A percentile compares a stretch with the other conserved stretches of the same genome.
phyloP scores from a whole-genome alignment of 2,113 vertebrate genomes.

The Cebidichthys violaceus region DNA sequence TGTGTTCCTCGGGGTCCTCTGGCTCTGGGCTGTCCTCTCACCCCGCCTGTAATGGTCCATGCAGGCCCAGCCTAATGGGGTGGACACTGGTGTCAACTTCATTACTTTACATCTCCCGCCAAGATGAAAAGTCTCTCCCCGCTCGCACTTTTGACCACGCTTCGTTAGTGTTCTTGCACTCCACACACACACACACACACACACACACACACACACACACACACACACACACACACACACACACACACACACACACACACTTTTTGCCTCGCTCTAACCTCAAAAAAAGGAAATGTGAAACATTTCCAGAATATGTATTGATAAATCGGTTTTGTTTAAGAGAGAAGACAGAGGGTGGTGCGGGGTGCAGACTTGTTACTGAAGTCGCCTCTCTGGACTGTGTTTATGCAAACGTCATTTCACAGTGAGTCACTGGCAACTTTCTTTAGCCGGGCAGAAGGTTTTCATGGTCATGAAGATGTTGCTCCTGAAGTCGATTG shows the following conservation, averaged over 20 bases:
- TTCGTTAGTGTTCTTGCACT: slow-evolving; percentile 63
- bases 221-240: no score
- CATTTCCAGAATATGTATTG: slow-evolving; percentile 35
- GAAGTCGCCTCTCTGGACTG: neutral
- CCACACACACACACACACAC: neutral
- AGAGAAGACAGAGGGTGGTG: neutral
- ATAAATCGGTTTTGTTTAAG: slow-evolving; percentile 44
- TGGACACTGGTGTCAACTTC: slow-evolving; percentile 84
- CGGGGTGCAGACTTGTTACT: neutral
- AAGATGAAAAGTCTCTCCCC: slow-evolving; percentile 76
- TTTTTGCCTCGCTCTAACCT: slow-evolving; percentile 55
- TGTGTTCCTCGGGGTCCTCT: slow-evolving; percentile 70
- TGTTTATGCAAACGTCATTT: slow-evolving; percentile 42
- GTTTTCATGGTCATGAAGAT: slow-evolving; percentile 26
- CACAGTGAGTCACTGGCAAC: slow-evolving; percentile 23
- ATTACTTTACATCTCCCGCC: slow-evolving; percentile 84
- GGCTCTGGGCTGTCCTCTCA: slow-evolving; percentile 83
- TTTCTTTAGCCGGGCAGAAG: neutral
- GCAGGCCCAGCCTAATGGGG: slow-evolving; percentile 84
- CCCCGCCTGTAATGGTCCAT: slow-evolving; percentile 84
- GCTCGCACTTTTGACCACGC: slow-evolving; percentile 52
- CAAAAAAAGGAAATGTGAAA: slow-evolving; percentile 49
- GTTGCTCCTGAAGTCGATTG: neutral
- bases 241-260: no score
- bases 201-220: no score